A percentile compares a stretch with the other conserved stretches of the same genome.
These are phyloP conservation scores for Athrips mouffetella DNA, from an alignment of 2,888 invertebrate species.

Conservation along the genomic window DNA sequence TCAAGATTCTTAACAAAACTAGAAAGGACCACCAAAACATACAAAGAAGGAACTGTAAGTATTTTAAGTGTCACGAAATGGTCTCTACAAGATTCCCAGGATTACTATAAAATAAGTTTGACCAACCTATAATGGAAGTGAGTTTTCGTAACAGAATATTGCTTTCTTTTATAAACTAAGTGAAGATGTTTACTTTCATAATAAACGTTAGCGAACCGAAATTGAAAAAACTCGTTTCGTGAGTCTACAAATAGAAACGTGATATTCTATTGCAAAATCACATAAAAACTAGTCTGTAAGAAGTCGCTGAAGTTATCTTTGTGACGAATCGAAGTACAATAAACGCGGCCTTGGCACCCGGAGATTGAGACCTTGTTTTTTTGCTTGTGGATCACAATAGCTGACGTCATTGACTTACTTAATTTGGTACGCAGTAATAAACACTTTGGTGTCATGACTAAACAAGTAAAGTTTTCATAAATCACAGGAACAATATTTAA, in stretches of 20 bases:
- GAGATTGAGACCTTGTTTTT: conserved; percentile 53
- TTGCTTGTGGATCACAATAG: conserved; percentile 22
- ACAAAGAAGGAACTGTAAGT: too few species aligned
- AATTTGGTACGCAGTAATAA: neutral
- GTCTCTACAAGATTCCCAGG: too few species aligned
- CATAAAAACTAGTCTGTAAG: neutral
- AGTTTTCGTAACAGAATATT: too few species aligned
- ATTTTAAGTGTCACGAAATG: too few species aligned
- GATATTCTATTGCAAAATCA: conserved; percentile 3
- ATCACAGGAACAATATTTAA: too few species aligned
- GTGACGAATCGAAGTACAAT: conserved; percentile 29
- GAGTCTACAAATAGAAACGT: neutral
- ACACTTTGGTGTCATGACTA: too few species aligned
- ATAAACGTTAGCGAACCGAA: neutral
- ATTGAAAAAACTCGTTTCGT: neutral
- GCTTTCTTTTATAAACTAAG: too few species aligned
- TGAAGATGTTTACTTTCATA: neutral
- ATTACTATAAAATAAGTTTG: too few species aligned
- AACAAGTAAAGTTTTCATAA: too few species aligned
- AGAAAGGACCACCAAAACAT: too few species aligned
- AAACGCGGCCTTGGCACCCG: conserved; percentile 46
- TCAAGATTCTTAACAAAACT: too few species aligned
- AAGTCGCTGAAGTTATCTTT: conserved; percentile 3
- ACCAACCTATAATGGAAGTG: too few species aligned
- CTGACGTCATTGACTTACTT: conserved; percentile 30